A percentile compares a stretch with the other conserved stretches of the same genome.
Conservation (phyloP, 2,888 invertebrate species). For the Rhagonycha lutea region DNA sequence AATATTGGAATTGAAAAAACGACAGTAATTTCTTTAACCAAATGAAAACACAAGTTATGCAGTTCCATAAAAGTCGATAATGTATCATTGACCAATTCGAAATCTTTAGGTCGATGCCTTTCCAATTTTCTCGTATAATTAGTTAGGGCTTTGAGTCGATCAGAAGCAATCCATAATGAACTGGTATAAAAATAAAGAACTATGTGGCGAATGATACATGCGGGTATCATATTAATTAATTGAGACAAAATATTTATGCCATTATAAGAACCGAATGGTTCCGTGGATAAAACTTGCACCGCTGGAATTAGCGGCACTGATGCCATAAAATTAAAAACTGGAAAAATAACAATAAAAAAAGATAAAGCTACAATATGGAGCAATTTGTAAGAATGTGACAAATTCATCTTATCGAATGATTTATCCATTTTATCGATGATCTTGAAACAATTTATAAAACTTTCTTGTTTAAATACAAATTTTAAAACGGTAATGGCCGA, state of each 20-base stretch:
- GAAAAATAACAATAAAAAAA: not conserved
- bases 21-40: not conserved
- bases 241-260: not conserved
- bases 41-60: not conserved
- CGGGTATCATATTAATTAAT: not conserved
- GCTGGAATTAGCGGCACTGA: slow-evolving; percentile 1
- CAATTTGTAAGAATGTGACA: not conserved
- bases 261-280: not conserved
- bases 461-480: slow-evolving; percentile 5
- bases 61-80: not conserved
- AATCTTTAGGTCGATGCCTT: not conserved
- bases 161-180: not conserved
- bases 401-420: not conserved
- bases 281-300: not conserved
- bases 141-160: not conserved
- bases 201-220: not conserved
- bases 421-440: not conserved
- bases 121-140: not conserved
- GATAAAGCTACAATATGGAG: not conserved
- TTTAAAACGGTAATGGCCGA: not conserved
- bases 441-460: not conserved
- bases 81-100: not conserved
- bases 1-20: slow-evolving; percentile 1
- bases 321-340: slow-evolving; percentile 5
- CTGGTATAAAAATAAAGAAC: slow-evolving; percentile 4